Base-by-base conservation (phyloP, 1,140 invertebrate species). In the Drosophila gunungcola region DNA sequence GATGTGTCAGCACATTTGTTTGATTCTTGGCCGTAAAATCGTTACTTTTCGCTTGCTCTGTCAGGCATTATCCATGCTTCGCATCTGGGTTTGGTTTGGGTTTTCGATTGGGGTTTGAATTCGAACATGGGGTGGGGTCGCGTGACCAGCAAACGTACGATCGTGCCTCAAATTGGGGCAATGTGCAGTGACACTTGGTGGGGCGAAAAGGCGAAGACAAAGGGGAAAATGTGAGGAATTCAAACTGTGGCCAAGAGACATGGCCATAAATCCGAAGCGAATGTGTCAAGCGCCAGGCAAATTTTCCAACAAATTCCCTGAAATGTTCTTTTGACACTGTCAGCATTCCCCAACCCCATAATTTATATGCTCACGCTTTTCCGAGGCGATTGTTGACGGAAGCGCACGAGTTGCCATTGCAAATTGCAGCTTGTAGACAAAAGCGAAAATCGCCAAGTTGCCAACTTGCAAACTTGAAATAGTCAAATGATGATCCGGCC, bases 311-410 rank as follows among this genome's bases (percentile, higher is more conserved):
- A 76, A 63, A 61, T 68, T 56, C 53, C 68, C 67, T 70, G 68
- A 64, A 85, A 78, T 78, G 82, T 86, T 85, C 82, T 78, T 78
- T 78, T 78, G 82, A 86, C 82, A 76, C 70, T 70, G 73, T 65
- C 74, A 73, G 48, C 65, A 46, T 39, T 48, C 58, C 56, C 41
- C 63, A 32, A 13, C 27, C 57, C 34, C 21, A 61, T 60, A 52
- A 55, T 45, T 62, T 68, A 54, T 57, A 48, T 67, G 60, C 58
- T 72, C 52, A 80, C 73, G 60, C 67, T 70, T 70, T 70, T 70
- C 64, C 65, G 61, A 65, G 41, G 32, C 46, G 46, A 41, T 5
- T 38, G 41, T 73, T 85, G 82, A 81, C 83, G 82, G 82, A 86
- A 86, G 79, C 82, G 75, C 82, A 86, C 79, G 82, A 78, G 58